These are phyloP conservation scores for Hyla sarda DNA, from an alignment of 2,113 vertebrate genomes.

Conservation along the genomic window DNA sequence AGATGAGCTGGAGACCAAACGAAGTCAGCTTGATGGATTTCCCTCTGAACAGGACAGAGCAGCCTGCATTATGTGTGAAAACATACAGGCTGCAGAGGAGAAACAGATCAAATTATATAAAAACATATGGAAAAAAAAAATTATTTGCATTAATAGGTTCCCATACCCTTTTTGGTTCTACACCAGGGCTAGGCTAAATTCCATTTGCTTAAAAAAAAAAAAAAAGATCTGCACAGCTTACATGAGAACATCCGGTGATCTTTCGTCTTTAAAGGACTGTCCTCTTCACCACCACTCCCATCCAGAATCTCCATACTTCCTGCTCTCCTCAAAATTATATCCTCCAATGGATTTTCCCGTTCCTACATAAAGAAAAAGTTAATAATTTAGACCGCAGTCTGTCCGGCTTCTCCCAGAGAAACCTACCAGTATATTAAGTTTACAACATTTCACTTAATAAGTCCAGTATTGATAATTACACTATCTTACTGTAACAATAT, in stretches of 20 bases:
- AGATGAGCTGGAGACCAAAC: too few species aligned
- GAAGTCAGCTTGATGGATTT: too few species aligned
- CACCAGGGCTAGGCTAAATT: background rate
- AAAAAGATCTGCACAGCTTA: background rate
- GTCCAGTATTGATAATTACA: background rate
- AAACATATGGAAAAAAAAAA: too few species aligned
- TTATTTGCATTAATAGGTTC: too few species aligned
- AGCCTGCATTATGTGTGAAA: too few species aligned
- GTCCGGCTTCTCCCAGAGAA: background rate
- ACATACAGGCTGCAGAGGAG: too few species aligned
- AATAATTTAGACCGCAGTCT: background rate
- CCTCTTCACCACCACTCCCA: conserved; percentile 85
- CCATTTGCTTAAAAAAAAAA: background rate
- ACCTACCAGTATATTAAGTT: background rate
- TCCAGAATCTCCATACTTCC: conserved; percentile 79
- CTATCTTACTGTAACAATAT: background rate
- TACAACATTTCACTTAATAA: background rate
- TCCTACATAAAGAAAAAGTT: conserved; percentile 72
- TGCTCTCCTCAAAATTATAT: conserved; percentile 73
- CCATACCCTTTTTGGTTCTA: background rate
- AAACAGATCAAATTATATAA: too few species aligned
- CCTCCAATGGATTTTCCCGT: conserved; percentile 86
- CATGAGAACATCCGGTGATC: conserved; percentile 46
- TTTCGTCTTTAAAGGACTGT: conserved; percentile 62
- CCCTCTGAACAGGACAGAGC: too few species aligned